A percentile compares a stretch with the other conserved stretches of the same genome.
Conservation (phyloP, 2,888 invertebrate genomes). For the Polydrusus cervinus region DNA sequence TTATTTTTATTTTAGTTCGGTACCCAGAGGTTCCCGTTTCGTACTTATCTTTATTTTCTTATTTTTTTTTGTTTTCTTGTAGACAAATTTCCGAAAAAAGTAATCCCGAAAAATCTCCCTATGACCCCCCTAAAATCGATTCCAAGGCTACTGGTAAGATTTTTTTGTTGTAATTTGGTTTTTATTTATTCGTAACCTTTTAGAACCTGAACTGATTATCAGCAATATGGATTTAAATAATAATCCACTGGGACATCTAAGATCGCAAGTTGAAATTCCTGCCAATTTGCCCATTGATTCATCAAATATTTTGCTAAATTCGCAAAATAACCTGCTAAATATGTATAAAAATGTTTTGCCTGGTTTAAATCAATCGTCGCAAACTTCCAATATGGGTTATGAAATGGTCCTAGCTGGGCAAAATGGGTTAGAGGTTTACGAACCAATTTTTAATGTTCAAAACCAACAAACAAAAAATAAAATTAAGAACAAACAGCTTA, state of each 20-base stretch:
- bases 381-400: background rate
- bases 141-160: conserved; percentile 11
- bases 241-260: background rate
- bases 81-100: background rate
- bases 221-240: conserved; percentile 5
- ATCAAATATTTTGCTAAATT: background rate
- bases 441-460: background rate
- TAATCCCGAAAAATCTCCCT: background rate
- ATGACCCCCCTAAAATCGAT: conserved; percentile 10
- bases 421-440: conserved; percentile 18
- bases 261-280: background rate
- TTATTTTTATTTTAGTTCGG: background rate
- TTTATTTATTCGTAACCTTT: background rate
- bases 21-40: background rate
- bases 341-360: background rate
- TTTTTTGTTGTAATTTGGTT: background rate
- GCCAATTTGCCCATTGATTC: background rate
- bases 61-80: conserved; percentile 20
- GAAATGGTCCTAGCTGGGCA: background rate
- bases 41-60: conserved; percentile 2
- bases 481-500: background rate
- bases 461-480: background rate
- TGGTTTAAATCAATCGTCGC: background rate
- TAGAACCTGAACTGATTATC: background rate
- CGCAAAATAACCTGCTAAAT: background rate